phyloP scores from a whole-genome alignment of 2,888 invertebrate species.

The Copidosoma aretas region DNA sequence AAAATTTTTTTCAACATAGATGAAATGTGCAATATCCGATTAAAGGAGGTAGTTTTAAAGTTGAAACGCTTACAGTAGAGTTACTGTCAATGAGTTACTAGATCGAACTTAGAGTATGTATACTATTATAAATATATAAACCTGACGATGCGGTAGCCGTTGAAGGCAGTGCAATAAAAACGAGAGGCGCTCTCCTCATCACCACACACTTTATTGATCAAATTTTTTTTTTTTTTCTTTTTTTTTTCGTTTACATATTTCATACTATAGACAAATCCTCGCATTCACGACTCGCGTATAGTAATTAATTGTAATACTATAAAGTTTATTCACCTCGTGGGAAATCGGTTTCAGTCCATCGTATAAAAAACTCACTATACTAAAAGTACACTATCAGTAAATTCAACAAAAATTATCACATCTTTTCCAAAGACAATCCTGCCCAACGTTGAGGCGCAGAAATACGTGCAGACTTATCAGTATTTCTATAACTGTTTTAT shows the following conservation, averaged over 20 bases:
- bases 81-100: conserved; percentile 43
- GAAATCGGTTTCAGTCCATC: too few species aligned
- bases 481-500: conserved; percentile 30
- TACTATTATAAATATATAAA: conserved; percentile 25
- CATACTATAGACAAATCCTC: conserved; percentile 21
- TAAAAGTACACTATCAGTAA: not conserved
- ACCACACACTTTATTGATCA: conserved; percentile 25
- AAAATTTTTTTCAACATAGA: not conserved
- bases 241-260: conserved; percentile 8
- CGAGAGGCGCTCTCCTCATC: conserved; percentile 30
- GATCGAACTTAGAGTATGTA: conserved; percentile 43
- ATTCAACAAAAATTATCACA: not conserved
- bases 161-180: conserved; percentile 51
- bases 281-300: conserved; percentile 29
- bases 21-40: conserved; percentile 36
- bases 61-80: conserved; percentile 29
- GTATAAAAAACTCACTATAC: not conserved
- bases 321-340: conserved; percentile 14
- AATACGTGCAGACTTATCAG: conserved; percentile 31
- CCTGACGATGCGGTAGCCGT: conserved; percentile 50
- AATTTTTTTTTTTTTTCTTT: conserved; percentile 11
- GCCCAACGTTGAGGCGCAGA: conserved; percentile 21
- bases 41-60: conserved; percentile 30
- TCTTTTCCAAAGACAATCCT: conserved; percentile 12
- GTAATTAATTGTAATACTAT: not conserved